A percentile compares a stretch with the other conserved stretches of the same genome.
Evolutionary conservation across 2,888 invertebrate species (phyloP).

Genomic region (Amblyjoppa fuscipennis): DNA sequence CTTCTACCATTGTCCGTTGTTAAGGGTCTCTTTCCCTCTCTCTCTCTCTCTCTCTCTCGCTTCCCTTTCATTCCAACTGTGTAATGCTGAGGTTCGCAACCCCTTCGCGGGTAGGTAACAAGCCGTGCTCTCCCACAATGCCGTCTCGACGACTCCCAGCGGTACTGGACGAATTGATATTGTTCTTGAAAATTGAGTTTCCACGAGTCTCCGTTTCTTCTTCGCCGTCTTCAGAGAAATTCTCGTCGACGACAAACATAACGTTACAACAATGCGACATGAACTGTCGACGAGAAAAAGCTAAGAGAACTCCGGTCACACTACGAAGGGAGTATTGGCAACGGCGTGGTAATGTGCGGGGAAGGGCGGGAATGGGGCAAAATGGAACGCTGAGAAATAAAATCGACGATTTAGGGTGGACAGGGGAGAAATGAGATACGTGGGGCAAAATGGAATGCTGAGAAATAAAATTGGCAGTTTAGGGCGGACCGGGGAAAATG

Average conservation of each 20-base stretch:
- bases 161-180: constrained; percentile 54
- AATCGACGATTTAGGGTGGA: too few species aligned
- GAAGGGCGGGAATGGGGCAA: too few species aligned
- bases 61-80: background rate
- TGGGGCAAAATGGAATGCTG: too few species aligned
- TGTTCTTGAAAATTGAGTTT: constrained; percentile 66
- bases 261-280: background rate
- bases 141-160: constrained; percentile 25
- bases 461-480: too few species aligned
- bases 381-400: too few species aligned
- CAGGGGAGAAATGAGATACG: too few species aligned
- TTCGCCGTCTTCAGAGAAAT: background rate
- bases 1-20: background rate
- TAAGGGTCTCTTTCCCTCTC: background rate
- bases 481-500: too few species aligned
- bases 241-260: constrained; percentile 7
- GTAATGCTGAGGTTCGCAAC: constrained; percentile 21
- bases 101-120: constrained; percentile 36
- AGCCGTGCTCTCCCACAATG: constrained; percentile 38
- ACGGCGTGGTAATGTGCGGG: too few species aligned
- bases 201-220: background rate
- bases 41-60: background rate
- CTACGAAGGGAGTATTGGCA: background rate
- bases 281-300: background rate
- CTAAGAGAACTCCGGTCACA: too few species aligned